Base-by-base conservation (phyloP, 1,140 invertebrate species). In the Diachasmimorpha longicaudata region DNA sequence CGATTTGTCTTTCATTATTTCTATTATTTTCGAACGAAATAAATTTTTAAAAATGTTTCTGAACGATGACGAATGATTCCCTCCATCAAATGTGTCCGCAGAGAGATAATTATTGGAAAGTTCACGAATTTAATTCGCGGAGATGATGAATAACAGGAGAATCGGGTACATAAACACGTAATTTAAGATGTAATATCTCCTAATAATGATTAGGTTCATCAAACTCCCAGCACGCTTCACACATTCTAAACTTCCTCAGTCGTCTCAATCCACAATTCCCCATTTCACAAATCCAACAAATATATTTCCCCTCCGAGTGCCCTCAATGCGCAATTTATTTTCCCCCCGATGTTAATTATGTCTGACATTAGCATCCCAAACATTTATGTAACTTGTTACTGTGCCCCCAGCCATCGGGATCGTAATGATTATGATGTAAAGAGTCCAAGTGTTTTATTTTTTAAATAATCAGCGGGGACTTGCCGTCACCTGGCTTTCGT, bases 331-430 rank as follows among this genome's bases (percentile, higher is more conserved):
- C 19, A 25, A 63, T 63, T 63, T 63, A 25, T 25, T 25, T n/a
- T 63, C 23, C 13, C 58, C 23, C 31, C 10, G 13, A 25, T 25
- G 5, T 31, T 25, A 63, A 63, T 63, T 63, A 63, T 63, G 8
- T 14, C 23, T 14, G 19, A 25, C 58, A 25, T 63, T 63, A 63
- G 23, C 19, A 52, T 31, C 21, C 9, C 21, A 63, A 25, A 25
- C 19, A 63, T 63, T 63, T 63, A 63, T 31, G 58, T 63, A 63
- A 63, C 58, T 63, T 16, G 48, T 52, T 52, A 52, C 48, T 52
- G 14, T 52, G 19, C n/a, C n/a, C 14, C 48, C 19, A 4, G 48
- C 48, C 39, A 42, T 13, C 9, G 13, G 16, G 48, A 52, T 6
- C 48, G 48, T 52, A 52, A 52, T 52, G 48, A 16, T 16, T n/a